A percentile compares a stretch with the other conserved stretches of the same genome.
Conservation (phyloP, 2,113 vertebrate species). For the Salminus brasiliensis region DNA sequence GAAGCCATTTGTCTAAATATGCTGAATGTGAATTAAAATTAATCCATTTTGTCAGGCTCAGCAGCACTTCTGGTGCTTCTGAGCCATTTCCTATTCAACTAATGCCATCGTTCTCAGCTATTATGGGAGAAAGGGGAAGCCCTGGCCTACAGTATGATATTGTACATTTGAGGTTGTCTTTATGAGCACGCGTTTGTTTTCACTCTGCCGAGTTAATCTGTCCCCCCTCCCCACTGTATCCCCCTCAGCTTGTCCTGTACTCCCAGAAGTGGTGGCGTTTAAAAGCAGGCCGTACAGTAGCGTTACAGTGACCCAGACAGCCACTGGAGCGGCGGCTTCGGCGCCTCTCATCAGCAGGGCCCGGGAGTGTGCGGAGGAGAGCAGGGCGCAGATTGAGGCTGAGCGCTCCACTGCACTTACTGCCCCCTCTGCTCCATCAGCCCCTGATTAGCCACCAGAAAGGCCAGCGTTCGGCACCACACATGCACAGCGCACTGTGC, state of each 20-base stretch:
- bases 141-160: not conserved
- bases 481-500: slow-evolving; percentile 35
- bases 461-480: slow-evolving; percentile 37
- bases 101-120: not conserved
- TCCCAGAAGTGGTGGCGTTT: slow-evolving; percentile 6
- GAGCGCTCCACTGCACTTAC: slow-evolving; percentile 53
- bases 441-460: slow-evolving; percentile 48
- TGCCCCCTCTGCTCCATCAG: slow-evolving; percentile 45
- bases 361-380: slow-evolving; percentile 18
- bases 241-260: not conserved
- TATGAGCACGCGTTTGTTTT: not conserved
- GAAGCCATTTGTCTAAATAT: not conserved
- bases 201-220: not conserved
- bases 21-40: not conserved
- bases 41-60: not conserved
- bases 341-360: slow-evolving; percentile 11
- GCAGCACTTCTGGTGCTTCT: not conserved
- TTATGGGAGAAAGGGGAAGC: not conserved
- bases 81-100: not conserved
- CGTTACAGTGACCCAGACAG: slow-evolving; percentile 44
- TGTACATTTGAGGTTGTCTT: not conserved
- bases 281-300: slow-evolving; percentile 18
- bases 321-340: slow-evolving; percentile 2
- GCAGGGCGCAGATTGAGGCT: slow-evolving; percentile 53
- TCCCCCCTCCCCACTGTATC: not conserved